A percentile compares a stretch with the other conserved stretches of the same genome.
phyloP scores from a whole-genome alignment of 2,888 invertebrate species.

The Nomada fabriciana region DNA sequence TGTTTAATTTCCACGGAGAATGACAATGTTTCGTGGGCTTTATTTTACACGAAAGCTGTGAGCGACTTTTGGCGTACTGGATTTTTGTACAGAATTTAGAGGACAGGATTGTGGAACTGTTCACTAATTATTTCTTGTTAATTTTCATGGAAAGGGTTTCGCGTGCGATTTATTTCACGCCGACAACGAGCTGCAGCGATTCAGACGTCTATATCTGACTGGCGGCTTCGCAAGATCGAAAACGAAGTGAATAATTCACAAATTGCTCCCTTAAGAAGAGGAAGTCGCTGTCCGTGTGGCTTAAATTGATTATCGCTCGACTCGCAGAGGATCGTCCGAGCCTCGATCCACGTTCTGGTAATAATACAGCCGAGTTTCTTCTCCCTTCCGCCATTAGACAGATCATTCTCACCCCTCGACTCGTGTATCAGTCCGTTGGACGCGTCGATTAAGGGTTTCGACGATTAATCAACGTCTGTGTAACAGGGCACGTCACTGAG shows the following conservation, averaged over 20 bases:
- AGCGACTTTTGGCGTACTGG: too few species aligned
- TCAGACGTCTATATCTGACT: too few species aligned
- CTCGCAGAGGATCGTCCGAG: conserved; percentile 1
- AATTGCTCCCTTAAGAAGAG: not conserved
- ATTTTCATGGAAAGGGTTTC: too few species aligned
- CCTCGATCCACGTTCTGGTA: not conserved
- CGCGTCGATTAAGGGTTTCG: conserved; percentile 57
- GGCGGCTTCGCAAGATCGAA: too few species aligned
- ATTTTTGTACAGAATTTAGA: too few species aligned
- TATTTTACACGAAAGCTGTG: too few species aligned
- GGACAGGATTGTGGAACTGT: too few species aligned
- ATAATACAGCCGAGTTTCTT: conserved; percentile 24
- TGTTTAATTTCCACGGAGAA: too few species aligned
- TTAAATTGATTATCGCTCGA: conserved; percentile 13
- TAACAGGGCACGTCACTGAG: conserved; percentile 53
- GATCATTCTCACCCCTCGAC: conserved; percentile 48
- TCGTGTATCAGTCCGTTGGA: conserved; percentile 44
- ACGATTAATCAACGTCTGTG: conserved; percentile 59
- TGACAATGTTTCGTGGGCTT: too few species aligned
- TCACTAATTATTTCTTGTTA: too few species aligned
- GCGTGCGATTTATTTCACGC: too few species aligned
- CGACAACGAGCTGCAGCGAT: too few species aligned
- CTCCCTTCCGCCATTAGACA: conserved; percentile 38
- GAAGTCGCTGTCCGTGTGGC: not conserved
- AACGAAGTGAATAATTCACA: not conserved